These are phyloP conservation scores for Oncorhynchus kisutch DNA, from an alignment of 2,113 vertebrate species.

Conservation along the genomic window DNA sequence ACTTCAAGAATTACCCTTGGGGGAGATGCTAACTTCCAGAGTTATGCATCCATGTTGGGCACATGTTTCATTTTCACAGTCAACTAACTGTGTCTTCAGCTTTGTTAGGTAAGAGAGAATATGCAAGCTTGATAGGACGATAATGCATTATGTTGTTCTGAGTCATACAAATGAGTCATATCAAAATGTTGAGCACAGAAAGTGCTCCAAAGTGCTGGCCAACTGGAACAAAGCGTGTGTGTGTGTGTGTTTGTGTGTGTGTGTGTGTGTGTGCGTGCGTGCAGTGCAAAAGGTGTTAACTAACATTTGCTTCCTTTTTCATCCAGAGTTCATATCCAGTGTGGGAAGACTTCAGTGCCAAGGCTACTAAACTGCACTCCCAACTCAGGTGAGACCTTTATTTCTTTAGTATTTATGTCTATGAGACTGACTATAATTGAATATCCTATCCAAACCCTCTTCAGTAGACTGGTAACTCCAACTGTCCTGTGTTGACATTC, in stretches of 20 bases:
- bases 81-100: no score
- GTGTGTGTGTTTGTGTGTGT: background rate
- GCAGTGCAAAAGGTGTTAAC: background rate
- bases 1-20: background rate
- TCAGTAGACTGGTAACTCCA: background rate
- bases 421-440: no score
- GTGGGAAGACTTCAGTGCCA: constrained; percentile 98
- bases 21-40: background rate
- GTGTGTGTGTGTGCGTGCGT: background rate
- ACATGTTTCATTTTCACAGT: background rate
- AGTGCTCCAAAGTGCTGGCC: background rate
- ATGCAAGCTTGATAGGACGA: no score
- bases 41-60: background rate
- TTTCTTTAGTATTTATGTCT: no score
- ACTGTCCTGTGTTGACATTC: background rate
- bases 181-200: no score
- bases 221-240: background rate
- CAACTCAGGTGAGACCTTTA: constrained; percentile 87
- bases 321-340: constrained; percentile 94
- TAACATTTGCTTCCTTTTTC: constrained; percentile 23
- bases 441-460: background rate
- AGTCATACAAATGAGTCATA: no score
- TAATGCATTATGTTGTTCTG: no score
- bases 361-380: constrained; percentile 97
- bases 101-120: no score